Evolutionary conservation across 2,113 vertebrate species (phyloP).

Genomic region (Recurvirostra avosetta): DNA sequence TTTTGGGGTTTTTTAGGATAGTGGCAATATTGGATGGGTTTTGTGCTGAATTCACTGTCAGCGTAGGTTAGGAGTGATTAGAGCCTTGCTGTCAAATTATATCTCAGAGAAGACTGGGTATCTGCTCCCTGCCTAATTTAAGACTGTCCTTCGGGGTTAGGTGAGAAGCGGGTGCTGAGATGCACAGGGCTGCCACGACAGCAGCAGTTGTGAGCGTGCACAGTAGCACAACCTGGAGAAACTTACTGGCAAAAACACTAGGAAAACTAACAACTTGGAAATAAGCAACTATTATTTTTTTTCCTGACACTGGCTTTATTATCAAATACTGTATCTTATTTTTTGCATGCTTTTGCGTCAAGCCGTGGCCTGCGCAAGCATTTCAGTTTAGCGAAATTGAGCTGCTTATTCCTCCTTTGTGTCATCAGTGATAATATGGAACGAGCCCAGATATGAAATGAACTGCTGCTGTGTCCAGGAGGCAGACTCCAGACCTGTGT

Average conservation of each 20-base stretch:
- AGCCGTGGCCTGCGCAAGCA: not conserved
- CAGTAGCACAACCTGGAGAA: not conserved
- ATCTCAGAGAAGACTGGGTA: not conserved
- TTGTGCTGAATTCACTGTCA: not conserved
- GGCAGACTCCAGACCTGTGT: not conserved
- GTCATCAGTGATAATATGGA: not conserved
- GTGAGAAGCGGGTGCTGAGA: not conserved
- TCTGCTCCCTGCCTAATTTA: not conserved
- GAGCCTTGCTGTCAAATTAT: not conserved
- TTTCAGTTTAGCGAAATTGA: not conserved
- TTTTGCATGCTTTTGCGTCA: not conserved
- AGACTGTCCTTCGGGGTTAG: not conserved
- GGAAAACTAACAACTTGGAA: not conserved
- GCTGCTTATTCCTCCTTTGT: not conserved
- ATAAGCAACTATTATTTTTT: not conserved
- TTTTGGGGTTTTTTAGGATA: not conserved
- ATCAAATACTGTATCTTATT: not conserved
- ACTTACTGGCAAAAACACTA: not conserved
- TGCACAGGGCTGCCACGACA: not conserved
- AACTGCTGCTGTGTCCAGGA: not conserved
- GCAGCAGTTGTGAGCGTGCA: not conserved
- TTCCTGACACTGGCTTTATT: not conserved
- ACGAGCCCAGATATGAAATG: not conserved
- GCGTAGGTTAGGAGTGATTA: not conserved
- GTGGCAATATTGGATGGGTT: not conserved